phyloP scores from a whole-genome alignment of 2,888 invertebrate genomes.

The Epistrophe grossulariae region DNA sequence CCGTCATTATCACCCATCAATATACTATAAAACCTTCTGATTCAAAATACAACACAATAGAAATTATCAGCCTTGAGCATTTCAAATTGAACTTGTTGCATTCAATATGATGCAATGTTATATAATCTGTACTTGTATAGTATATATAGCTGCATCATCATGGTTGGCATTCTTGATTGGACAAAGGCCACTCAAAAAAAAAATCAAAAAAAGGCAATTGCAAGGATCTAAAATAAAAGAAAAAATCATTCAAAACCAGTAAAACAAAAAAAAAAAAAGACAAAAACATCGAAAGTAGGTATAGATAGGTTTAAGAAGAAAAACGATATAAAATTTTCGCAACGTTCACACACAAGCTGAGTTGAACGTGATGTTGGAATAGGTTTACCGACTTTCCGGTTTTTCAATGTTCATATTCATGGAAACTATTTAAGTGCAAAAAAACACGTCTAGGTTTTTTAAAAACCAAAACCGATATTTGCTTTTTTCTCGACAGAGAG shows the following conservation, averaged over 20 bases:
- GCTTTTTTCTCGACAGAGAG: too few species aligned
- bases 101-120: slow-evolving; percentile 14
- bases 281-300: background rate
- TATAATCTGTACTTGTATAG: slow-evolving; percentile 6
- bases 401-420: slow-evolving; percentile 11
- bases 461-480: background rate
- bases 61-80: slow-evolving; percentile 8
- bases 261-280: background rate
- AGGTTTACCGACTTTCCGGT: slow-evolving; percentile 42
- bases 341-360: slow-evolving; percentile 69
- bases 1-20: slow-evolving; percentile 62
- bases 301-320: slow-evolving; percentile 17
- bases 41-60: slow-evolving; percentile 46
- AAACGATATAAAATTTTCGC: slow-evolving; percentile 61
- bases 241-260: slow-evolving; percentile 10
- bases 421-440: background rate
- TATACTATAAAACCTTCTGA: background rate
- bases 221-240: slow-evolving; percentile 39
- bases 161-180: slow-evolving; percentile 61
- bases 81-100: slow-evolving; percentile 52
- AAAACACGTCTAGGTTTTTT: background rate
- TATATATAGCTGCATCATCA: slow-evolving; percentile 11
- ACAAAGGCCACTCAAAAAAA: slow-evolving; percentile 34
- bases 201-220: slow-evolving; percentile 11
- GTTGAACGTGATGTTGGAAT: slow-evolving; percentile 69